Percentiles rank a stretch among this genome's conserved stretches.
phyloP scores from a whole-genome alignment of 2,888 invertebrate genomes.

The Pollenia angustigena region DNA sequence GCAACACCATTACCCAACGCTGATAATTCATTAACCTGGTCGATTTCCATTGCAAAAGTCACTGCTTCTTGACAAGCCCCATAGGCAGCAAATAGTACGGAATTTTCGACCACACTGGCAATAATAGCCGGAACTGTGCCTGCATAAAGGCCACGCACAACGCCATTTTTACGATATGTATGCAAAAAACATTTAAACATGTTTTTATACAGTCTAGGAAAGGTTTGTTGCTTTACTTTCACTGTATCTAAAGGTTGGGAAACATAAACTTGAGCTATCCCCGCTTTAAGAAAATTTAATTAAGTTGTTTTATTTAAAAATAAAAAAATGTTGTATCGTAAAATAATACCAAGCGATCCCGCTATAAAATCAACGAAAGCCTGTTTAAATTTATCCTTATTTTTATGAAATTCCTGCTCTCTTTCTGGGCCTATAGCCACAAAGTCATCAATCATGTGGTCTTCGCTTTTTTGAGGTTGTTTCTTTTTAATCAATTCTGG shows the following conservation, averaged over 20 bases:
- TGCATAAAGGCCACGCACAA: slow-evolving; percentile 93
- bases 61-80: slow-evolving; percentile 97
- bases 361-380: slow-evolving; percentile 71
- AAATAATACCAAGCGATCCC: slow-evolving; percentile 50
- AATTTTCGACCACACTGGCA: slow-evolving; percentile 99
- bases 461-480: neutral
- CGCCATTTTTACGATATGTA: slow-evolving; percentile 94
- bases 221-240: slow-evolving; percentile 99
- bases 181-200: slow-evolving; percentile 93
- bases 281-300: slow-evolving; percentile 1
- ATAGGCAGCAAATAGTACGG: slow-evolving; percentile 97
- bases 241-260: slow-evolving; percentile 99
- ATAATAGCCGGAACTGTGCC: slow-evolving; percentile 97
- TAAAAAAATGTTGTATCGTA: neutral
- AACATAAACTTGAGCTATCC: slow-evolving; percentile 90
- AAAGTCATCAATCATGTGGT: slow-evolving; percentile 17
- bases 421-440: neutral
- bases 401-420: neutral
- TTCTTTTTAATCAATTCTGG: neutral
- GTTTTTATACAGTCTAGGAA: slow-evolving; percentile 93
- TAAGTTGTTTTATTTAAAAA: neutral
- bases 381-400: slow-evolving; percentile 75
- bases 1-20: slow-evolving; percentile 92
- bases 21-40: slow-evolving; percentile 88
- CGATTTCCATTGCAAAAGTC: slow-evolving; percentile 81